Evolutionary conservation across 2,888 invertebrate genomes (phyloP).

Genomic region (Alloscopus bannaensis): DNA sequence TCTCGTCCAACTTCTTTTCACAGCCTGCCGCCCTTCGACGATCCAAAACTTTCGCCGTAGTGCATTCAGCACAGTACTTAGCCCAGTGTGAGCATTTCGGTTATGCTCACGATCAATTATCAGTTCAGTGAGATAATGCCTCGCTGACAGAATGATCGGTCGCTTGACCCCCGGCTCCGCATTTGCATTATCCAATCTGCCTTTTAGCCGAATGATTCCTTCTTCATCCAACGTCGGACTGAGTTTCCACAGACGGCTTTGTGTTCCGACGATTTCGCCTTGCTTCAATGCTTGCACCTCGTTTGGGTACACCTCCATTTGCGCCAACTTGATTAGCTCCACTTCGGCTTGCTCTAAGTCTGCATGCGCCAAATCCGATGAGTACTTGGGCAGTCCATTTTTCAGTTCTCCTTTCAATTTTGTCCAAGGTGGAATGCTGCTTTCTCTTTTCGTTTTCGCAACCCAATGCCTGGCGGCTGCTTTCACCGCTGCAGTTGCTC

Average conservation of each 20-base stretch:
- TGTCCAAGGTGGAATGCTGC: neutral
- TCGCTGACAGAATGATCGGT: constrained; percentile 21
- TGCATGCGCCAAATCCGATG: constrained; percentile 2
- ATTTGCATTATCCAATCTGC: constrained; percentile 2
- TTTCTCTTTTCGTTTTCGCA: neutral
- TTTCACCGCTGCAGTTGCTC: constrained; percentile 23
- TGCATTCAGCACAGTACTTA: constrained; percentile 9
- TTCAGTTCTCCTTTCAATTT: neutral
- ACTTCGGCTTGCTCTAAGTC: neutral
- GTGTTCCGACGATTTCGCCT: neutral
- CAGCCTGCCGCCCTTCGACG: constrained; percentile 20
- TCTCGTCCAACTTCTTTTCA: neutral
- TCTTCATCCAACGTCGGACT: constrained; percentile 3
- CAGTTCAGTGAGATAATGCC: constrained; percentile 10
- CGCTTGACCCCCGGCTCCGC: neutral
- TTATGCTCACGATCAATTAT: constrained; percentile 10
- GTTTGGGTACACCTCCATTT: neutral
- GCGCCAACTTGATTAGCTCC: neutral
- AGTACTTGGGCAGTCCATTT: neutral
- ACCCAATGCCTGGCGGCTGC: constrained; percentile 4
- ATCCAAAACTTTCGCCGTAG: constrained; percentile 22
- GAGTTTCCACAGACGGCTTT: constrained; percentile 10
- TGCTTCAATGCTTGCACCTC: neutral
- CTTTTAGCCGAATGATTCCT: neutral
- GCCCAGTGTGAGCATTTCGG: constrained; percentile 15